Base-by-base conservation (phyloP, 2,888 invertebrate species). In the Lithosia quadra region DNA sequence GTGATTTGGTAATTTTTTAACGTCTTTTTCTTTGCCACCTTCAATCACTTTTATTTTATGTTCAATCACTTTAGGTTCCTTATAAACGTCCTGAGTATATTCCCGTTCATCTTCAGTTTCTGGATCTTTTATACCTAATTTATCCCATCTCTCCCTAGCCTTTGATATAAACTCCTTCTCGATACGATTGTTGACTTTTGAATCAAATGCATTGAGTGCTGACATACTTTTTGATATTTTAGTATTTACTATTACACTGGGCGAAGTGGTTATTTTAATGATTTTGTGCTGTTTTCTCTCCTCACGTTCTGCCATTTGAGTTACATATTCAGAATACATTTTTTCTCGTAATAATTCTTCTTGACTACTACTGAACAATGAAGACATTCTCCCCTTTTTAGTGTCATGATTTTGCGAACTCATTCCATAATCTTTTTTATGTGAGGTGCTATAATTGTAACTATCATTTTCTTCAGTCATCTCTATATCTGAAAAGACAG, bases 301-400 rank as follows among this genome's bases (percentile, higher is more conserved):
- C 81, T 97, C 96, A 15, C 98, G 95, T 86, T 97, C 97, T 8
- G 97, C 96, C 83, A 98, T 97, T 91, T 98, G 97, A 84, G 95
- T 95, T 86, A 98, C 96, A 92, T 98, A 98, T 88, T 98, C 98
- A 80, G 97, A 96, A 90, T 97, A 98, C 98, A 98, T 98, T 90
- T 97, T 96, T 77, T 97, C 97, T 10, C 98, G 96, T 80, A 97
- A 96, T 57, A 96, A 94, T 88, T 98, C 97, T 74, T 96, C 96
- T 87, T 98, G 97, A 62, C 96, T 96, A 11, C 96, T 96, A 13
- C 95, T 95, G 56, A 96, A 92, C 69, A 89, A 79, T 58, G 91
- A 88, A 28, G 89, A 88, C 28, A 92, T 71, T 79, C 90, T 92
- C 60, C 83, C 76, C 81, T 86, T 85, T 74, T 82, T 80, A 21